phyloP scores from a whole-genome alignment of 37 sponge, comb jelly and placozoan genomes.

The Chondrosia reniformis region DNA sequence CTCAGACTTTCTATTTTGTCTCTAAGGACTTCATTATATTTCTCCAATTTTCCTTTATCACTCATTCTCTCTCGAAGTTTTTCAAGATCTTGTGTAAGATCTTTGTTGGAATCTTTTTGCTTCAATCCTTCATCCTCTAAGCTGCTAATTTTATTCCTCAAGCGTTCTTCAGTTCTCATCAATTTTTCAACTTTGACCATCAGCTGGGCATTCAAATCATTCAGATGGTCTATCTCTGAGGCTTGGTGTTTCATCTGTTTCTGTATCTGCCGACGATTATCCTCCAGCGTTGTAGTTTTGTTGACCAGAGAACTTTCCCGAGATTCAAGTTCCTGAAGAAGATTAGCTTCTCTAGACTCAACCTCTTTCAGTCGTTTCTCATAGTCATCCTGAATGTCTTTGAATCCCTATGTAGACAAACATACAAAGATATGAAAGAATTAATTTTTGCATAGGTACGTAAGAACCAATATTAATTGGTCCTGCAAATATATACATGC shows the following conservation, averaged over 20 bases:
- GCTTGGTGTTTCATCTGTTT: conserved; percentile 55
- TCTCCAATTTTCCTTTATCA: conserved; percentile 16
- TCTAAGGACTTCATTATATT: conserved; percentile 17
- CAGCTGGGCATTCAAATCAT: conserved; percentile 37
- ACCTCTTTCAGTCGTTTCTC: conserved; percentile 75
- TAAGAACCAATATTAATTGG: neutral
- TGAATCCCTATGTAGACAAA: conserved; percentile 29
- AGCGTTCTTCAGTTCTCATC: conserved; percentile 8
- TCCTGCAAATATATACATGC: too few relatives aligned
- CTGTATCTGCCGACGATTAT: conserved; percentile 52
- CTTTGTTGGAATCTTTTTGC: neutral
- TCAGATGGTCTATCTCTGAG: conserved; percentile 46
- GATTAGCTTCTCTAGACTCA: conserved; percentile 52
- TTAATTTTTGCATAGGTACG: neutral
- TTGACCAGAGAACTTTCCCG: conserved; percentile 46
- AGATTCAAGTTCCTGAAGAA: conserved; percentile 68
- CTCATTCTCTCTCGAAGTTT: conserved; percentile 20
- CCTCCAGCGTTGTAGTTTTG: conserved; percentile 41
- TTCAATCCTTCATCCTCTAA: conserved; percentile 13
- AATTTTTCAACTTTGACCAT: conserved; percentile 48
- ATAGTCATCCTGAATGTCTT: conserved; percentile 60
- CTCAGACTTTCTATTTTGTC: conserved; percentile 32
- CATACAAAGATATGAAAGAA: neutral
- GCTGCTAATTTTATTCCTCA: conserved; percentile 15
- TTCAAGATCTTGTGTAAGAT: conserved; percentile 37